Conservation (phyloP, 2,888 invertebrate genomes). For the Dasysyrphus albostriatus region DNA sequence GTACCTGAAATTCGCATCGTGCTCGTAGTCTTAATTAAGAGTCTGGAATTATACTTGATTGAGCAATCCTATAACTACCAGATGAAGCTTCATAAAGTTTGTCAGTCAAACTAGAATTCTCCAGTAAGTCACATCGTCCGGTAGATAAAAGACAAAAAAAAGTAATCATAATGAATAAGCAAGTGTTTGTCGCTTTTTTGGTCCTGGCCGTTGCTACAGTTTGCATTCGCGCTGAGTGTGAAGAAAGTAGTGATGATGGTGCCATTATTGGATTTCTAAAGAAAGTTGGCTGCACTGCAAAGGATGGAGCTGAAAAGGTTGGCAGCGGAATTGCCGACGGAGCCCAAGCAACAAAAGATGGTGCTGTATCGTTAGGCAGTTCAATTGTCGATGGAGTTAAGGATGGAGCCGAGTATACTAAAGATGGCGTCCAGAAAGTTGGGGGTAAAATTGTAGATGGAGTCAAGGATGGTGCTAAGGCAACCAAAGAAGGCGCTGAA, state of each 20-base stretch:
- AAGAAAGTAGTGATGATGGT: constrained; percentile 77
- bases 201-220: constrained; percentile 14
- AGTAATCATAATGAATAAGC: constrained; percentile 15
- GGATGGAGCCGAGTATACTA: neutral
- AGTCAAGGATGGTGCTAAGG: constrained; percentile 72
- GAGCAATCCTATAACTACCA: constrained; percentile 27
- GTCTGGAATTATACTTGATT: constrained; percentile 4
- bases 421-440: neutral
- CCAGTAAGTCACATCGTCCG: constrained; percentile 16
- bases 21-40: constrained; percentile 3
- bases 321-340: neutral
- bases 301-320: constrained; percentile 70
- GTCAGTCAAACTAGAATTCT: constrained; percentile 28
- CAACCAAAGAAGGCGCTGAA: constrained; percentile 15
- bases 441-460: constrained; percentile 77
- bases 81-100: constrained; percentile 12
- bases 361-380: constrained; percentile 5
- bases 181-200: constrained; percentile 12
- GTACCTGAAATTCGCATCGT: constrained; percentile 23
- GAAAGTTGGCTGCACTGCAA: constrained; percentile 79
- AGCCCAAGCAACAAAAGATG: constrained; percentile 25
- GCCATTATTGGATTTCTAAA: constrained; percentile 79
- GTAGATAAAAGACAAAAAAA: neutral
- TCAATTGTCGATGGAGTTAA: neutral
- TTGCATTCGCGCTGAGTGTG: constrained; percentile 7